Conservation (phyloP, 2,797 vertebrate species). For the Mus minutoides region DNA sequence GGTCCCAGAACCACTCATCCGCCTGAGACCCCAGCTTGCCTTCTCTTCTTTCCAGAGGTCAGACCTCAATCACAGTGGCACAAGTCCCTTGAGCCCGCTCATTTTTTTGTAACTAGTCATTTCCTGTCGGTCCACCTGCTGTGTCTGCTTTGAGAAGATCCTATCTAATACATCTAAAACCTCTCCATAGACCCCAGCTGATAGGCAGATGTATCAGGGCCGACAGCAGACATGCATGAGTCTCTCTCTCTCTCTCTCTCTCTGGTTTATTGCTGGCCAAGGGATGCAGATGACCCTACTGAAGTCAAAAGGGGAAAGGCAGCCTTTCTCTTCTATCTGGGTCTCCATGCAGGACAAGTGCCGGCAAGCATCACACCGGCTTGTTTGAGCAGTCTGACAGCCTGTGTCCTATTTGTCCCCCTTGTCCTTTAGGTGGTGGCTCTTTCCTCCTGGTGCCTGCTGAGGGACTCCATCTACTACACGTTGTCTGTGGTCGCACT, state of each 20-base stretch:
- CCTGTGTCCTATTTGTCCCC: conserved; percentile 36
- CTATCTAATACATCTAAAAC: background rate
- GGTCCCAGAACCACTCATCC: background rate
- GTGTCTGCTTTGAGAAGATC: background rate
- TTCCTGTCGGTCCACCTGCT: background rate
- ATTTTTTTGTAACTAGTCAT: background rate
- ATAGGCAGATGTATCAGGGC: background rate
- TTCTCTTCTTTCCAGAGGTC: background rate
- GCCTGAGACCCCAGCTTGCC: background rate
- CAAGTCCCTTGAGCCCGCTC: background rate
- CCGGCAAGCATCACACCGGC: rapidly evolving
- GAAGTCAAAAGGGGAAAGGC: background rate
- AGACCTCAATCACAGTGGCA: background rate
- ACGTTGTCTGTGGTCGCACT: conserved; percentile 95
- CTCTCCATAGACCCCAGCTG: background rate
- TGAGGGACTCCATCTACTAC: conserved; percentile 96
- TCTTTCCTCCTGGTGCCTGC: conserved; percentile 94
- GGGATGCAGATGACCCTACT: background rate
- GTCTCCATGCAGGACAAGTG: too few species aligned
- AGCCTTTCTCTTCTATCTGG: background rate
- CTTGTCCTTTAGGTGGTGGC: conserved; percentile 89
- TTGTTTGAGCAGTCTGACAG: background rate
- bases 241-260: too few species aligned
- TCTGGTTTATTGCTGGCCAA: background rate
- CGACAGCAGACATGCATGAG: background rate